Conservation (phyloP, 2,797 vertebrate species). For the Prunella strophiata region DNA sequence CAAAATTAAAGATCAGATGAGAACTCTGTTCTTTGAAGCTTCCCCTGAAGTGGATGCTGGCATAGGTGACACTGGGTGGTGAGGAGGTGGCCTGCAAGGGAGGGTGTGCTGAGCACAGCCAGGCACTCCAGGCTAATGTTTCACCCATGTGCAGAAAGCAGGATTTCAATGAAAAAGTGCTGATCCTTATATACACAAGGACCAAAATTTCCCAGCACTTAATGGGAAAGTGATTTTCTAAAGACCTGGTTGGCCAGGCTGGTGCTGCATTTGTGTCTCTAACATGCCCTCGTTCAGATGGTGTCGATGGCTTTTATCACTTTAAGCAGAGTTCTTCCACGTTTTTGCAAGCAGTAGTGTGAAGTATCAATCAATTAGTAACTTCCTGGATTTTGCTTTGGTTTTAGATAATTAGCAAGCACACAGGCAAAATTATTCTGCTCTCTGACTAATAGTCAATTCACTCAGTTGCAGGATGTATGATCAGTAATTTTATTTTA, state of each 20-base stretch:
- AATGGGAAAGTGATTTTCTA: neutral
- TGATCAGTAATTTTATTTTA: neutral
- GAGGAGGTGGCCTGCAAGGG: neutral
- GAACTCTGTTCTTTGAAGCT: neutral
- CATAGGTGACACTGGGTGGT: neutral
- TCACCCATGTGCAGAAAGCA: rapidly evolving
- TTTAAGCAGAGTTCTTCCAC: neutral
- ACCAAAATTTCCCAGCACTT: neutral
- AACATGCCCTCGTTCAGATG: neutral
- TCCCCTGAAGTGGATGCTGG: rapidly evolving
- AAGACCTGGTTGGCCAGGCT: neutral
- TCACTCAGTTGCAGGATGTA: neutral
- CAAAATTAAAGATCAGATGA: neutral
- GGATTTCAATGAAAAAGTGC: neutral
- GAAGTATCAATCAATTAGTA: neutral
- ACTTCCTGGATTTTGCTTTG: neutral
- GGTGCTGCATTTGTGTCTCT: neutral
- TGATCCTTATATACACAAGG: neutral
- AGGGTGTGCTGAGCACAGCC: neutral
- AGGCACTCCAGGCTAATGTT: rapidly evolving
- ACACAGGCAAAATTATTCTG: neutral
- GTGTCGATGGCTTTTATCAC: neutral
- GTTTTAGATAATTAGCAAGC: neutral
- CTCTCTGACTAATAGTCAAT: neutral
- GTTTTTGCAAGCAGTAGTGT: neutral